Evolutionary conservation across 2,888 invertebrate species (phyloP).

Genomic region (Erannis defoliaria): DNA sequence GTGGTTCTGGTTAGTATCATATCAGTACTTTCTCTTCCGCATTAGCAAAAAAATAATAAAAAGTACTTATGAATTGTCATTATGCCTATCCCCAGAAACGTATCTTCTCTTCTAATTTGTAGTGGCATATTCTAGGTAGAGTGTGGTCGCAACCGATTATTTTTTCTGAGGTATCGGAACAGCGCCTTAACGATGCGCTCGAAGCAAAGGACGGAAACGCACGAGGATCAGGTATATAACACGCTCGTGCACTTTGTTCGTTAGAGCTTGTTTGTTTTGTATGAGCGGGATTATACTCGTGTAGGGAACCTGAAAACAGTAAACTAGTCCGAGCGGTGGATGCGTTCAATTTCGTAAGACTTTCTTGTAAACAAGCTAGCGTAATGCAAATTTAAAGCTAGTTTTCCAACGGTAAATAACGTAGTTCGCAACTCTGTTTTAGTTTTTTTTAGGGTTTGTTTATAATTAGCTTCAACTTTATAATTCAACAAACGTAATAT

Average conservation of each 20-base stretch:
- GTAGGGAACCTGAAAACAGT: conserved; percentile 2
- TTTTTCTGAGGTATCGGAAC: background rate
- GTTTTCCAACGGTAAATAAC: background rate
- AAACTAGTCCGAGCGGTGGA: conserved; percentile 15
- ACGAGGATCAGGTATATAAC: conserved; percentile 32
- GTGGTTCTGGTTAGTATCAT: no score
- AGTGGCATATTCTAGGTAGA: background rate
- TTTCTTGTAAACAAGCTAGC: conserved; percentile 25
- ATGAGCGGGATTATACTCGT: conserved; percentile 34
- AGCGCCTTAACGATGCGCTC: conserved; percentile 31
- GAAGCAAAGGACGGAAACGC: conserved; percentile 34
- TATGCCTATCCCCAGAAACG: background rate
- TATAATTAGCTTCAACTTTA: background rate
- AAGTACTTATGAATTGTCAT: no score
- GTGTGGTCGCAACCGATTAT: background rate
- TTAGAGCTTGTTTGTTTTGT: conserved; percentile 43
- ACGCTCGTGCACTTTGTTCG: conserved; percentile 36
- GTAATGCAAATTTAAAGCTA: conserved; percentile 25
- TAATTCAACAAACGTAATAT: no score
- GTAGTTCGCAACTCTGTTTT: background rate
- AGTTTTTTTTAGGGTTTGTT: background rate
- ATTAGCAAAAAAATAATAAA: no score
- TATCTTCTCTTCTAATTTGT: background rate
- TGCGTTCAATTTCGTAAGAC: conserved; percentile 13
- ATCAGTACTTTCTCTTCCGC: no score